Base-by-base conservation (phyloP, 2,797 vertebrate genomes). In the Parauchenoglanis ngamensis region DNA sequence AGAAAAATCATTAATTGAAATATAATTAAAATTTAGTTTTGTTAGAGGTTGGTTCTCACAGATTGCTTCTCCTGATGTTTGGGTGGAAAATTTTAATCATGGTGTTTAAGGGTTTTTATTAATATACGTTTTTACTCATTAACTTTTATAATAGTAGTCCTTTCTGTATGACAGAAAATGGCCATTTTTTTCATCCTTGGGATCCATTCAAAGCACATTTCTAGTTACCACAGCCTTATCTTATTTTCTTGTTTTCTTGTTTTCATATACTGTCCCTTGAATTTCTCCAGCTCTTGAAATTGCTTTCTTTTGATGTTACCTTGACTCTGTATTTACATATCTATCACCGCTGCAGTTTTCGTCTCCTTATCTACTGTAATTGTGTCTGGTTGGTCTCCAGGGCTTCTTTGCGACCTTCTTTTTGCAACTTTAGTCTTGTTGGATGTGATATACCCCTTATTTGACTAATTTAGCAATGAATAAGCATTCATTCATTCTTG, bases 171-270 rank as follows among this genome's bases (percentile, higher is more conserved):
- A 1, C 19, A 57, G 1, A 35, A 57, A 35, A 59, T 79, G 1
- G 28, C 31, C 21, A 23, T 4, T 23, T 57, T 19, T 75, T 49
- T n/a, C 10, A 75, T 75, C 10, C 21, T 75, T n/a, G 5, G 46
- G 52, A 76, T 76, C 77, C 52, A 57, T 79, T 79, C 19, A 59
- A 59, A 4, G 28, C 31, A 23, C 28, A 59, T 59, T 79, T 79
- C 54, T 31, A 21, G 54, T 57, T 79, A 59, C 54, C 76, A 78
- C 1, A 59, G 54, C 21, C 54, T 6, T 7, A 4, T 79, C 54
- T 79, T 79, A 19, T 79, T 79, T 59, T 79, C 54, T 79, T 79
- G 28, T 79, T 79, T 59, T 57, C 54, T 56, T 49, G 49, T 49
- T 49, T 78, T 31, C n/a, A 21, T 57, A 78, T 78, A 31, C 76